phyloP scores from a whole-genome alignment of 2,888 invertebrate genomes.

The Ischnura elegans region DNA sequence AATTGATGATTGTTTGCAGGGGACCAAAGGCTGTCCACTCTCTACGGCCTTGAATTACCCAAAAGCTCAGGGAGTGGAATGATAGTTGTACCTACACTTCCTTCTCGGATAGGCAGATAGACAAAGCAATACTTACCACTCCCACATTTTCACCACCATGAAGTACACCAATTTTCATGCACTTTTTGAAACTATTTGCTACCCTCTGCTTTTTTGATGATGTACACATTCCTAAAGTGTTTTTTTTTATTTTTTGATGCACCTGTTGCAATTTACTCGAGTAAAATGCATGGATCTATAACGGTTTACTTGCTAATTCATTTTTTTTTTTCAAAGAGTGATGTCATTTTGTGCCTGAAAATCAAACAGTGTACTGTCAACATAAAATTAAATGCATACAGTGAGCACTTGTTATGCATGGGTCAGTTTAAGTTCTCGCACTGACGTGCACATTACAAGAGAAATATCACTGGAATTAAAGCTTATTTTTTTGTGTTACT shows the following conservation, averaged over 20 bases:
- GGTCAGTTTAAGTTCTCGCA: neutral
- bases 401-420: constrained; percentile 37
- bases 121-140: neutral
- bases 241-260: neutral
- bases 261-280: neutral
- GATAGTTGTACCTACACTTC: neutral
- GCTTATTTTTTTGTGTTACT: constrained; percentile 54
- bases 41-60: neutral
- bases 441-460: constrained; percentile 17
- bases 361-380: neutral
- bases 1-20: constrained; percentile 3
- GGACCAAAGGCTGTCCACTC: neutral
- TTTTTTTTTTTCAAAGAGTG: constrained; percentile 17
- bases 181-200: neutral
- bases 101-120: neutral
- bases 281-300: neutral
- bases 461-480: constrained; percentile 53
- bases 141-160: neutral
- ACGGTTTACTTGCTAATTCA: neutral
- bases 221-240: neutral
- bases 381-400: constrained; percentile 27
- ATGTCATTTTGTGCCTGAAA: constrained; percentile 52
- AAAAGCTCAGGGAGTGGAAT: neutral
- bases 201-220: neutral
- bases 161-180: neutral